A percentile compares a stretch with the other conserved stretches of the same genome.
Conservation (phyloP, 2,797 vertebrate genomes). For the Trichosurus vulpecula region DNA sequence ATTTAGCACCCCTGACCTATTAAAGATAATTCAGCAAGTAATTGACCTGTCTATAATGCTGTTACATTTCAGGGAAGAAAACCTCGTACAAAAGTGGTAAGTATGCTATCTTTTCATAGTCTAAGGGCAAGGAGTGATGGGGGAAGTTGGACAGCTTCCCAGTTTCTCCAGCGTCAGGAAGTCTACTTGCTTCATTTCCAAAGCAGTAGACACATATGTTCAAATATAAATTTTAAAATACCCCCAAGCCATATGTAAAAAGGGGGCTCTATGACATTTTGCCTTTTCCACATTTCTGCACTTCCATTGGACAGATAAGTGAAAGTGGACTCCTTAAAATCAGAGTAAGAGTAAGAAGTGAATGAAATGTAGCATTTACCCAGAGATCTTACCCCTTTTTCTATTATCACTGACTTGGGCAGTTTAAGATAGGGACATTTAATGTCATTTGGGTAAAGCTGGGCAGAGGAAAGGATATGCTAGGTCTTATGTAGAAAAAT, state of each 20-base stretch:
- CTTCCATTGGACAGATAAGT: constrained; percentile 21
- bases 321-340: constrained; percentile 24
- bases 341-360: constrained; percentile 20
- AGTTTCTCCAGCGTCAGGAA: constrained; percentile 19
- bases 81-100: background rate
- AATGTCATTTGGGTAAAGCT: background rate
- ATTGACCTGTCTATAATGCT: background rate
- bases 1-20: background rate
- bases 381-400: background rate
- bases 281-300: constrained; percentile 28
- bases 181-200: constrained; percentile 42
- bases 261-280: background rate
- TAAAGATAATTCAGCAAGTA: background rate
- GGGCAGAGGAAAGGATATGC: background rate
- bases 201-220: constrained; percentile 42
- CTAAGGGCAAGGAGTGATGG: background rate
- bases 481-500: constrained; percentile 24
- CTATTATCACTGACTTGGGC: background rate
- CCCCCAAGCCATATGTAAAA: constrained; percentile 24
- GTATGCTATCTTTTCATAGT: background rate
- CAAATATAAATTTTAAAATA: constrained; percentile 19
- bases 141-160: constrained; percentile 18
- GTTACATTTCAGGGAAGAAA: background rate
- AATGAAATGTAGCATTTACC: background rate
- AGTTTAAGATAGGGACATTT: constrained; percentile 26